A percentile compares a stretch with the other conserved stretches of the same genome.
Evolutionary conservation across 2,888 invertebrate genomes (phyloP).

Genomic region (Coecobrya sp.): DNA sequence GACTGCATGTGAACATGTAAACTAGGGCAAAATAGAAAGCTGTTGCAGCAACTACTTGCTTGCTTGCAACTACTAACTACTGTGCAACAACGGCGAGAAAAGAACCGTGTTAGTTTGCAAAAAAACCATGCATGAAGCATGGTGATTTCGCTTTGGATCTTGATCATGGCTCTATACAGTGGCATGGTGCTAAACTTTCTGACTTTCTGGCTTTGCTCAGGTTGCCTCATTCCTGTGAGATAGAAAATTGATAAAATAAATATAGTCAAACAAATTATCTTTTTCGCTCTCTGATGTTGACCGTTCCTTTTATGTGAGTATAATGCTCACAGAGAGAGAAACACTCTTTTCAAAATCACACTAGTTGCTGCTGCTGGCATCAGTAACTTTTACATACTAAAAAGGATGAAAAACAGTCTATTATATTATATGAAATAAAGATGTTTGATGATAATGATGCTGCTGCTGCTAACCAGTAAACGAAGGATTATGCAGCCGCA

Average conservation of each 20-base stretch:
- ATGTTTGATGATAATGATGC: background rate
- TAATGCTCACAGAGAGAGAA: background rate
- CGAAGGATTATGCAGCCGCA: constrained; percentile 21
- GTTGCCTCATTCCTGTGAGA: constrained; percentile 79
- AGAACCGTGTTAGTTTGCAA: constrained; percentile 77
- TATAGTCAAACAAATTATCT: constrained; percentile 74
- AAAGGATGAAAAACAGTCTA: constrained; percentile 27
- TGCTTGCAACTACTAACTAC: constrained; percentile 42
- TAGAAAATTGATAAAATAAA: constrained; percentile 80
- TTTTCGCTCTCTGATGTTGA: constrained; percentile 22
- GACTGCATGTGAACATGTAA: constrained; percentile 82
- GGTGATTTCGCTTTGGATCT: constrained; percentile 79
- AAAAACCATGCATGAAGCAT: constrained; percentile 79
- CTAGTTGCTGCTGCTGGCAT: background rate
- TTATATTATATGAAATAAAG: constrained; percentile 24
- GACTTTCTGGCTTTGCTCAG: constrained; percentile 49
- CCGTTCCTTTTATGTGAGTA: constrained; percentile 56
- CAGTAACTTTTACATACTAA: background rate
- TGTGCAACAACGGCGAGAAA: constrained; percentile 28
- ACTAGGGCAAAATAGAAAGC: constrained; percentile 85
- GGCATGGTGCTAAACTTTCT: constrained; percentile 19
- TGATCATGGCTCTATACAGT: constrained; percentile 24
- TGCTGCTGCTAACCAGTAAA: constrained; percentile 14
- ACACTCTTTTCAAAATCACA: constrained; percentile 10
- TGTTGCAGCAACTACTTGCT: constrained; percentile 30